Evolutionary conservation across 2,113 vertebrate genomes (phyloP), one percentile per base, ranked within the genome.

Genomic region (Murina feae): DNA sequence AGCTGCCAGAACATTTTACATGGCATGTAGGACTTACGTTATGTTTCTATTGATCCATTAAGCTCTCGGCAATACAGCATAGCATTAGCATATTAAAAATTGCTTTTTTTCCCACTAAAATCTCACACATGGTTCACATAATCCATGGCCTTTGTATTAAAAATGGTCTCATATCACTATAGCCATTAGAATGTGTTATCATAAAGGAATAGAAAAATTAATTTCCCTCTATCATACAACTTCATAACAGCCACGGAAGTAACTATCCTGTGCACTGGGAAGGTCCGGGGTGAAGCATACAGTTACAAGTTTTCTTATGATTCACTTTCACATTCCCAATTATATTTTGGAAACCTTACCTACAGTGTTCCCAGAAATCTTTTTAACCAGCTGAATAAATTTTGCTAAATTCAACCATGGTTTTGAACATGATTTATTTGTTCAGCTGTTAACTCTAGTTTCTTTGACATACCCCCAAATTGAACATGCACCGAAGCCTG

Each of bases 301-400:
- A 89, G 66, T 81, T 68, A 39, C 69, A 23, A 84, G 86, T 72
- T 97, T 96, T 89, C 51, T 95, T 96, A 97, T 97, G 96, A 98
- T 97, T 97, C 53, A 13, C 97, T 96, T 96, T 97, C 97, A 98
- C 96, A 97, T 94, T 97, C 96, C 94, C 97, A 98, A 97, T 98
- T 98, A 97, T 91, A 21, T 95, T 98, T 96, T 98, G 92, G 97
- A 98, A 92, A 97, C 94, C 90, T 95, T 89, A 84, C 74, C 93
- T 97, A 96, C 94, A 97, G 85, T 93, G 79, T 96, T 95, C 93
- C 81, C 84, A 96, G 87, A 76, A 95, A 96, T 94, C 97, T 91
- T 95, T 95, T 97, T 96, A 96, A 95, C 75, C 2, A 32, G 65
- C 5, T 90, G 83, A 96, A 98, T 97, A 97, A 96, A 98, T 98